A percentile compares a stretch with the other conserved stretches of the same genome.
Evolutionary conservation across 2,888 invertebrate genomes (phyloP).

Genomic region (Mamestra brassicae): DNA sequence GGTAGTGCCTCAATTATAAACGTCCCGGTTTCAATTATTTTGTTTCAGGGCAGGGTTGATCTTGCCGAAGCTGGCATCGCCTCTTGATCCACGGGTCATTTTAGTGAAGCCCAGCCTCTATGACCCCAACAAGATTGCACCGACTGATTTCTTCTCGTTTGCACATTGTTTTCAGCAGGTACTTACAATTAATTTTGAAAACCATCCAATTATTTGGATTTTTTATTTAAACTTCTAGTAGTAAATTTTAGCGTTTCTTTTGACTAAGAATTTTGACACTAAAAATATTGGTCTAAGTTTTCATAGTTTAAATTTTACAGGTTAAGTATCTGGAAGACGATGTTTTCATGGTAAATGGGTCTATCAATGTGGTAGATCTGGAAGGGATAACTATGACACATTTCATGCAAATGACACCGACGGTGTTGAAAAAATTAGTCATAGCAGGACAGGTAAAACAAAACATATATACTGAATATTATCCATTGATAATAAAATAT

Average conservation of each 20-base stretch:
- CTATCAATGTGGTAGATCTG: slow-evolving; percentile 42
- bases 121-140: slow-evolving; percentile 38
- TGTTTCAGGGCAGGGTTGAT: slow-evolving; percentile 32
- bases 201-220: no score
- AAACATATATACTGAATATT: no score
- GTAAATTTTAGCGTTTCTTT: background rate
- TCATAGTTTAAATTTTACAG: slow-evolving; percentile 24
- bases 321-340: slow-evolving; percentile 56
- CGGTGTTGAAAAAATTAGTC: slow-evolving; percentile 50
- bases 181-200: background rate
- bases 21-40: background rate
- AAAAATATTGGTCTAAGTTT: background rate
- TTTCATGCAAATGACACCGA: slow-evolving; percentile 48
- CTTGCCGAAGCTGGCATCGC: slow-evolving; percentile 47
- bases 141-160: slow-evolving; percentile 33
- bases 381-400: slow-evolving; percentile 52
- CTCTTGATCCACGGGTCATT: slow-evolving; percentile 39
- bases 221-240: background rate
- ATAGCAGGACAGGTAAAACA: slow-evolving; percentile 51
- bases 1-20: background rate
- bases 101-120: slow-evolving; percentile 45
- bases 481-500: no score
- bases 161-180: slow-evolving; percentile 55
- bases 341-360: slow-evolving; percentile 50
- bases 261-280: background rate